phyloP scores from a whole-genome alignment of 2,113 vertebrate genomes.

The Cacatua alba region DNA sequence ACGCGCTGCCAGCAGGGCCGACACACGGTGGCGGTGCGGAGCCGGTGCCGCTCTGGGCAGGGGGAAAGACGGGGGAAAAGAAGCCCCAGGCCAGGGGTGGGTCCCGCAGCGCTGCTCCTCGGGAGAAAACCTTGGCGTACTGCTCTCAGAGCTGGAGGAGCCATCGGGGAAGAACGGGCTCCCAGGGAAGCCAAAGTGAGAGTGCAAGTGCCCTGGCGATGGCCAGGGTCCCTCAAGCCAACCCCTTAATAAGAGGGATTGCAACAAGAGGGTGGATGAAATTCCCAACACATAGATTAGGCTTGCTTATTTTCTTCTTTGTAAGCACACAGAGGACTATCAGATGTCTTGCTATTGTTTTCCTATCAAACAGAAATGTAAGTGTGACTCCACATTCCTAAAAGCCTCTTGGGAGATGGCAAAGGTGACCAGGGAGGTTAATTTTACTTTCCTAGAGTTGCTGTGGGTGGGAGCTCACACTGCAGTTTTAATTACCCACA shows the following conservation, averaged over 20 bases:
- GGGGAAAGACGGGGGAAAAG: too few relatives aligned
- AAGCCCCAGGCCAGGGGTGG: neutral
- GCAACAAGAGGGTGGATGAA: neutral
- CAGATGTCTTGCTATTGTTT: neutral
- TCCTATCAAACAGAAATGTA: neutral
- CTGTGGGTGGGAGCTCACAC: neutral
- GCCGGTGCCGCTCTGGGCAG: neutral
- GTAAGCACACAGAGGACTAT: neutral
- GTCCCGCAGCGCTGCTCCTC: rapidly evolving
- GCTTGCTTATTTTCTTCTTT: neutral
- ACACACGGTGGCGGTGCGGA: neutral
- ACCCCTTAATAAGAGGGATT: neutral
- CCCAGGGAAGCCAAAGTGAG: neutral
- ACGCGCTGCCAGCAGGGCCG: rapidly evolving
- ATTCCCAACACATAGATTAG: neutral
- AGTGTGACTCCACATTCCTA: neutral
- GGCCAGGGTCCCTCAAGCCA: neutral
- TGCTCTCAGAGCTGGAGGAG: neutral
- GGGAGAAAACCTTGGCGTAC: rapidly evolving
- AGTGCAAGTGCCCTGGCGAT: neutral
- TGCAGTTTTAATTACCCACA: neutral
- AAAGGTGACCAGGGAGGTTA: neutral
- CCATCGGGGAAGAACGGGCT: neutral
- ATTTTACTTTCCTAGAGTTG: neutral
- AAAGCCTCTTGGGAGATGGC: neutral